These are phyloP conservation scores for Loriculus beryllinus DNA, from an alignment of 2,797 vertebrate species.

Conservation along the genomic window DNA sequence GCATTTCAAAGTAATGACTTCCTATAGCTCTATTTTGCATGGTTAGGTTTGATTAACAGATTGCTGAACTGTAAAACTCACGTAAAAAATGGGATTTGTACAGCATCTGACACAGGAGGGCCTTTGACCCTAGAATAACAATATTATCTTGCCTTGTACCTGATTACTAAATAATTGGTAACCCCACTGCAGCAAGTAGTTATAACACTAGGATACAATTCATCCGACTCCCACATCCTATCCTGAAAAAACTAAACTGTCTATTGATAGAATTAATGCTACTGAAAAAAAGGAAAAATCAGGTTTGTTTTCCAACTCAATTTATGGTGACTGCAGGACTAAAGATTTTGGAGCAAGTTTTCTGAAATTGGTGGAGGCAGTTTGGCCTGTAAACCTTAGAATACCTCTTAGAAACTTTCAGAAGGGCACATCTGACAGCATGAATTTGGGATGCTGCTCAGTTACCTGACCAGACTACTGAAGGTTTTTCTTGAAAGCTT, in stretches of 20 bases:
- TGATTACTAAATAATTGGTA: not conserved
- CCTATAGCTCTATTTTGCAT: not conserved
- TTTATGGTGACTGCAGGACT: not conserved
- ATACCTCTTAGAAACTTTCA: not conserved
- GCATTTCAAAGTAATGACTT: not conserved
- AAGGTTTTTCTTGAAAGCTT: not conserved
- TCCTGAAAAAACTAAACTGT: not conserved
- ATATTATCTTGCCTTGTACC: not conserved
- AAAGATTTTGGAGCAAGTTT: not conserved
- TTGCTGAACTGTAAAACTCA: not conserved
- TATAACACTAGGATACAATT: not conserved
- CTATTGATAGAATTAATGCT: not conserved
- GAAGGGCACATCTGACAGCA: not conserved
- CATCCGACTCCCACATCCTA: not conserved
- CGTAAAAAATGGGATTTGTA: not conserved
- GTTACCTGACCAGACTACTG: not conserved
- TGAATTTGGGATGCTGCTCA: not conserved
- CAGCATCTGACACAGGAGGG: not conserved
- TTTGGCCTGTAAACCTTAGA: not conserved
- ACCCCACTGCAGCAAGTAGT: not conserved
- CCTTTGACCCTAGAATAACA: not conserved
- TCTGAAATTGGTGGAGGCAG: not conserved
- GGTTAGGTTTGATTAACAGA: not conserved
- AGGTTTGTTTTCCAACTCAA: not conserved
- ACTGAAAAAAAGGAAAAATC: not conserved